Evolutionary conservation across 1,140 invertebrate species (phyloP), one percentile per base, ranked within the genome.

Genomic region (Leucophenga varia): DNA sequence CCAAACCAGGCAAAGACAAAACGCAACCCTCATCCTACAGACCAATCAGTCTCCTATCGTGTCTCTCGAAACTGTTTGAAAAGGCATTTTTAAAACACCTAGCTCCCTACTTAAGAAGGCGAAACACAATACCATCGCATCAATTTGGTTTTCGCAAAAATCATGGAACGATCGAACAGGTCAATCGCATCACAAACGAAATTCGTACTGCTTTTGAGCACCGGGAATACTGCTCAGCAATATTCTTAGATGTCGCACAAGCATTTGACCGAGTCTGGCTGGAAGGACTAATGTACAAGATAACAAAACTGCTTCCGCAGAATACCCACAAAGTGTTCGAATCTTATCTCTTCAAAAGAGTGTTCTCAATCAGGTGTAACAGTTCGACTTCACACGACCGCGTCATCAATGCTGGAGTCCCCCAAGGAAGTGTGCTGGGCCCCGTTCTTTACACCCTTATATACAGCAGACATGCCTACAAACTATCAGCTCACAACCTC

Each of bases 1-100:
- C n/a, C n/a, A n/a, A n/a, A n/a, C n/a, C n/a, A n/a, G n/a, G n/a
- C n/a, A n/a, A n/a, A n/a, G n/a, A n/a, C n/a, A n/a, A n/a, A n/a
- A n/a, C n/a, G n/a, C 76, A 2, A 7, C 54, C 61, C 7, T 14
- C 9, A n/a, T 63, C 47, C 30, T 72, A 75, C 44, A 43, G 71
- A 14, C 72, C 72, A 0, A 75, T 76, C 7, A 72, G 61, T 18
- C 55, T 76, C 0, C 49, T 72, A 12, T 50, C 55, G 12, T 49
- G 38, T 8, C 17, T 72, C 6, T 45, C 41, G 2, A 77, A 76
- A 51, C 2, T 75, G 2, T 37, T 58, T n/a, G 70, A 75, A 57
- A 67, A 36, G 14, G 6, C 6, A 13, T 16, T 36, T 13, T 16
- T 36, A 16, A 6, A 8, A 8, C 8, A 13, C 5, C 6, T 36